Evolutionary conservation across 2,113 vertebrate species (phyloP).

Genomic region (Eupsittula cactorum): DNA sequence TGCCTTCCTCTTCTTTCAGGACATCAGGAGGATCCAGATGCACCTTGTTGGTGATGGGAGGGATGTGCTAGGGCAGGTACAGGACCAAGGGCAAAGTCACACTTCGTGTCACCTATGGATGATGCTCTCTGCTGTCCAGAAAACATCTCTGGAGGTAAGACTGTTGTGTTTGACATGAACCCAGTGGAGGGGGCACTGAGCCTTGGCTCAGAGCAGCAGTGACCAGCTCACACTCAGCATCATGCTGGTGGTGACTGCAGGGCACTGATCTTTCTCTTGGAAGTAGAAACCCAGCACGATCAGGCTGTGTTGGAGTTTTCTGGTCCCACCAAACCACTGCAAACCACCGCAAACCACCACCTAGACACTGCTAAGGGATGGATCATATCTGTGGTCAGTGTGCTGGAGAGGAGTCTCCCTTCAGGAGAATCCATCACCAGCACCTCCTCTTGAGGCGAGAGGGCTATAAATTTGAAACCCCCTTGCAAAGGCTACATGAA

Average conservation of each 20-base stretch:
- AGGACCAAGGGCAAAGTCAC: neutral
- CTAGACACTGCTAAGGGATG: accelerated
- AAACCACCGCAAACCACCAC: neutral
- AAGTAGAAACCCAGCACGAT: neutral
- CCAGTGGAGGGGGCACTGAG: neutral
- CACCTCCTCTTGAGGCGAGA: neutral
- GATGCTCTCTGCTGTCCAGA: neutral
- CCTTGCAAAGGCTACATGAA: neutral
- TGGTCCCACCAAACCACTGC: neutral
- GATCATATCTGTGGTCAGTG: too few relatives aligned
- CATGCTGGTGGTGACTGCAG: neutral
- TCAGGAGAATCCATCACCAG: neutral
- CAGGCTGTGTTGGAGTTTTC: neutral
- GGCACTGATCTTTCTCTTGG: neutral
- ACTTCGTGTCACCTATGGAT: neutral
- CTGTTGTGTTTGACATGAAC: neutral
- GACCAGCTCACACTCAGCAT: accelerated
- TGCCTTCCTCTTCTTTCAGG: neutral
- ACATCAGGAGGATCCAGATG: neutral
- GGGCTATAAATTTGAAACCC: too few relatives aligned
- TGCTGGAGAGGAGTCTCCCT: neutral
- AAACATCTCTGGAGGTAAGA: neutral
- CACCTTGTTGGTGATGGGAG: neutral
- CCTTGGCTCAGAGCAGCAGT: neutral
- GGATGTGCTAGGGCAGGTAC: neutral